Base-by-base conservation (phyloP, 2,113 vertebrate genomes). In the Leptobrachium leishanense region DNA sequence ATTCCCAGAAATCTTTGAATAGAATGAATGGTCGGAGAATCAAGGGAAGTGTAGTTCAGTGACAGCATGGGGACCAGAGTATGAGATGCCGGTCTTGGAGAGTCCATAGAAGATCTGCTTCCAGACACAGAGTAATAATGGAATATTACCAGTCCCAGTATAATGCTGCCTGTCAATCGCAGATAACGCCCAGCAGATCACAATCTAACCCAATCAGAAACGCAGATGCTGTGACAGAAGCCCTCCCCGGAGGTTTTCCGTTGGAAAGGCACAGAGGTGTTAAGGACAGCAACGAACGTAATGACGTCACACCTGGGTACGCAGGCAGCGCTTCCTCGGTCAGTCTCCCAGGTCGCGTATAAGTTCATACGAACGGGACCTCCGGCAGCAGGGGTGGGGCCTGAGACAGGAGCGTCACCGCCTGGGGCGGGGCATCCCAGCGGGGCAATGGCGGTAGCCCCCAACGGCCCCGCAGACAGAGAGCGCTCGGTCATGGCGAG, bases 271-370 rank as follows among this genome's bases (percentile, higher is more conserved):
- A 59, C 55, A 59, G 55, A 67, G 70, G 39, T 53, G 71, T 73
- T 6, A 43, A 73, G 62, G 54, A 74, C 50, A 62, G 68, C 46
- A 66, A 12, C 0, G 9, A 39, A 62, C 64, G 72, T 68, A 11
- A 8, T 81, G 43, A 81, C 78, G 72, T 81, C 78, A 81, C 88
- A 96, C 95, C 95, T 95, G 81, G 95, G 95, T 86, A 96, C 95
- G 83, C 95, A 96, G 92, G 95, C 95, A 84, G 95, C 92, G 10
- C 94, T 95, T 70, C 94, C 95, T 68, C 95, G 92, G 89, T 96
- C 95, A 87, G 95, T 95, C 85, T 96, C 95, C 95, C 95, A 96
- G 86, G 95, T 95, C 41, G 95, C 95, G 85, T 92, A 96, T 84
- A 96, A 93, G 91, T 95, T 96, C 95, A 96, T 96, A 85, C 95